Evolutionary conservation across 1,140 invertebrate species (phyloP).

Genomic region (Limonius californicus): DNA sequence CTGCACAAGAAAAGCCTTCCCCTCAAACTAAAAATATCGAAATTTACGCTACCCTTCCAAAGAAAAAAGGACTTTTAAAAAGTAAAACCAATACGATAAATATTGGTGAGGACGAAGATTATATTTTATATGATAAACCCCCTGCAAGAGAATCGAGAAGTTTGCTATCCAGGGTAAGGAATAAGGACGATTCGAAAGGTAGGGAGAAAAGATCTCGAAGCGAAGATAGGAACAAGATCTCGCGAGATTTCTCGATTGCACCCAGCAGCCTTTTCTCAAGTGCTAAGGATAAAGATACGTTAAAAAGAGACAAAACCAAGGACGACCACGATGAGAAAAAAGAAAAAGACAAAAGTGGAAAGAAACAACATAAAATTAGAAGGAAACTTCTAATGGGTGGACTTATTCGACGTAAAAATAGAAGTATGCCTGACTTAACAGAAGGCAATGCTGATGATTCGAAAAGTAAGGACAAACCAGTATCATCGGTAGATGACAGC

Average conservation of each 20-base stretch:
- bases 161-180: constrained; percentile 64
- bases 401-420: constrained; percentile 80
- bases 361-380: constrained; percentile 88
- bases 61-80: constrained; percentile 71
- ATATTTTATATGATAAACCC: constrained; percentile 57
- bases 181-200: constrained; percentile 62
- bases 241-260: constrained; percentile 63
- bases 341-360: constrained; percentile 66
- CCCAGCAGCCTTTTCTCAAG: constrained; percentile 49
- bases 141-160: constrained; percentile 61
- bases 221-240: constrained; percentile 73
- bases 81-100: constrained; percentile 58
- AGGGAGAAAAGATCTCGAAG: constrained; percentile 74
- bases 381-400: constrained; percentile 86
- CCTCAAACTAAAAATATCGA: constrained; percentile 70
- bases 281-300: constrained; percentile 51
- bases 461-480: constrained; percentile 45
- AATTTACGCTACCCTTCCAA: constrained; percentile 87
- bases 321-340: constrained; percentile 58
- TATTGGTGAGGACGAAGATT: constrained; percentile 67
- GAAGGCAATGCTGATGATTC: constrained; percentile 59
- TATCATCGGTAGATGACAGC: constrained; percentile 70
- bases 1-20: constrained; percentile 51
- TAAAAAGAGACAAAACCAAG: constrained; percentile 55
- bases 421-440: constrained; percentile 86